phyloP scores from a whole-genome alignment of 2,888 invertebrate species.

The Chrysolina haemoptera region DNA sequence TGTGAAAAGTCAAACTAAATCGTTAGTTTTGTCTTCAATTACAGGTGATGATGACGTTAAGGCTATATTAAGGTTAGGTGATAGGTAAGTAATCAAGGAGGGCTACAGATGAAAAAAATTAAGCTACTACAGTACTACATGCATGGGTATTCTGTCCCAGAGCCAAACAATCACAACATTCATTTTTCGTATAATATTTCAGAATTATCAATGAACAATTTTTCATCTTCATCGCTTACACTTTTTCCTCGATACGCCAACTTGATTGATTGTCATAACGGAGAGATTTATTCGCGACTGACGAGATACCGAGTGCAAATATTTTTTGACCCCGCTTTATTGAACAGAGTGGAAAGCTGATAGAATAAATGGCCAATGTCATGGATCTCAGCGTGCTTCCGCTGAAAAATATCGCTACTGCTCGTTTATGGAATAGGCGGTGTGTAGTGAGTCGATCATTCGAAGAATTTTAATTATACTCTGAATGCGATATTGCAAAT shows the following conservation, averaged over 20 bases:
- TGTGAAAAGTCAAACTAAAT: no score
- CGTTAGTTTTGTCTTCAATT: no score
- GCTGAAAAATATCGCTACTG: slow-evolving; percentile 30
- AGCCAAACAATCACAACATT: not conserved
- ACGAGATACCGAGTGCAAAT: slow-evolving; percentile 9
- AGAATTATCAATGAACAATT: not conserved
- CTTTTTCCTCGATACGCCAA: slow-evolving; percentile 7
- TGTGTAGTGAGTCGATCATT: slow-evolving; percentile 26
- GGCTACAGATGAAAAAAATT: no score
- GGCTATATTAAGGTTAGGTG: no score
- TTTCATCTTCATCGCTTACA: not conserved
- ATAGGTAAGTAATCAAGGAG: no score
- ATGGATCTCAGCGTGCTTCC: slow-evolving; percentile 26
- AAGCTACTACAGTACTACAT: no score
- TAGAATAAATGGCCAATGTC: slow-evolving; percentile 26
- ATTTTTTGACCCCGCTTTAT: slow-evolving; percentile 21
- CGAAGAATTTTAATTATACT: slow-evolving; percentile 31
- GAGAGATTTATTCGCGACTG: slow-evolving; percentile 17
- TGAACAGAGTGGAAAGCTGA: slow-evolving; percentile 21
- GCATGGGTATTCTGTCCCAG: no score
- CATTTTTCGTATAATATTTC: not conserved
- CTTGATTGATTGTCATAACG: slow-evolving; percentile 8
- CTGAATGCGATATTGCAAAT: slow-evolving; percentile 28
- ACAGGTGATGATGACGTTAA: no score
- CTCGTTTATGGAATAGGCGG: slow-evolving; percentile 28